phyloP scores from a whole-genome alignment of 2,888 invertebrate genomes.

The Slavum lentiscoides region DNA sequence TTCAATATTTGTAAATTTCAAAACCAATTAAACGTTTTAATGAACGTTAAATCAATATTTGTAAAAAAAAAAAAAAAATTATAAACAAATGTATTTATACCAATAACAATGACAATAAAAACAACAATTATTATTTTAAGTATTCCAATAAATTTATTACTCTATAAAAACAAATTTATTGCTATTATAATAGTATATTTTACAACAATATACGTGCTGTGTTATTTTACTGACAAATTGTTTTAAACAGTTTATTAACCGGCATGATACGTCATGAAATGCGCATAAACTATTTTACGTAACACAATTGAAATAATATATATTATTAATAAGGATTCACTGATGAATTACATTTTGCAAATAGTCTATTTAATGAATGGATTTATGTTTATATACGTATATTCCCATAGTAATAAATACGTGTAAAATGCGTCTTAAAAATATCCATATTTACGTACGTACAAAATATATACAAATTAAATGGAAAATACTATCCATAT shows the following conservation, averaged over 20 bases:
- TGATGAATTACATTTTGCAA: background rate
- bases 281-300: background rate
- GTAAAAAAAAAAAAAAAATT: too few relatives aligned
- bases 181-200: background rate
- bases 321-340: background rate
- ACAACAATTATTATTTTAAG: too few relatives aligned
- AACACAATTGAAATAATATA: background rate
- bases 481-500: background rate
- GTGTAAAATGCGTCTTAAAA: too few relatives aligned
- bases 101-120: too few relatives aligned
- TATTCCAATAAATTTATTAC: too few relatives aligned
- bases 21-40: too few relatives aligned
- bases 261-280: too few relatives aligned
- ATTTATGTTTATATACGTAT: too few relatives aligned
- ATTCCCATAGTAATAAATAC: too few relatives aligned
- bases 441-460: background rate
- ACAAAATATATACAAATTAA: background rate
- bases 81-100: too few relatives aligned
- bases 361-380: background rate
- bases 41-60: too few relatives aligned
- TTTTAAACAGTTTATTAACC: background rate
- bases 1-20: too few relatives aligned
- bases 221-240: background rate
- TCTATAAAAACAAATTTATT: background rate
- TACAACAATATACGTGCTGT: background rate